Evolutionary conservation across 2,113 vertebrate genomes (phyloP), one percentile per base, ranked within the genome.

Genomic region (Paratilapia polleni): DNA sequence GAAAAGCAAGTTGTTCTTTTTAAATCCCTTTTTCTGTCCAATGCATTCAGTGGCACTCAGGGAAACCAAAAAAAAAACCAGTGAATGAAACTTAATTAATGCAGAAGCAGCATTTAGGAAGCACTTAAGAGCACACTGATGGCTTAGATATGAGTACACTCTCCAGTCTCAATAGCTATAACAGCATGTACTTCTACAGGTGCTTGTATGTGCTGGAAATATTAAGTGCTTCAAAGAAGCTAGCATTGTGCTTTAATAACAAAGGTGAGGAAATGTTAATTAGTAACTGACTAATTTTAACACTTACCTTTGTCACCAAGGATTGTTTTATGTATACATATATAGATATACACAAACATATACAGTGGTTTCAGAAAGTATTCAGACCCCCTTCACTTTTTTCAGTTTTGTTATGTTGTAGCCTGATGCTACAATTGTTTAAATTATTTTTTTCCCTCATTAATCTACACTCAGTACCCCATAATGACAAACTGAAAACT

Each of bases 41-140:
- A 13, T 66, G 76, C 24, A 85, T 89, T 89, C 87, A 91, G 66
- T 2, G 11, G 56, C 85, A 61, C 87, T 82, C 66, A 75, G 52
- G 84, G 14, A 13, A 5, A 26, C 41, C 4, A 56, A 43, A 26
- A 68, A 36, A 41, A 24, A 14, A 4, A 41, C 54, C 57, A 43
- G 26, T 5, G 43, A 78, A 87, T 88, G 80, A 88, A 92, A 54
- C 87, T 89, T 66, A 91, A 91, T 92, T 91, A 88, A 93, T 56
- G 81, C 84, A 34, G 85, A 63, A 73, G 83, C 76, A 78, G 84
- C 89, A 82, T 92, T 89, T 83, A 90, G 85, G 36, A 59, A 66
- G 68, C 88, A 89, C 92, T 93, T 86, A 88, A 83, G 54, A 83
- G 75, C 81, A 61, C 52, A 14, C 54, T 34, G 84, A 86, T 84